These are phyloP conservation scores for Psophia crepitans DNA, from an alignment of 2,113 vertebrate genomes.

Conservation along the genomic window DNA sequence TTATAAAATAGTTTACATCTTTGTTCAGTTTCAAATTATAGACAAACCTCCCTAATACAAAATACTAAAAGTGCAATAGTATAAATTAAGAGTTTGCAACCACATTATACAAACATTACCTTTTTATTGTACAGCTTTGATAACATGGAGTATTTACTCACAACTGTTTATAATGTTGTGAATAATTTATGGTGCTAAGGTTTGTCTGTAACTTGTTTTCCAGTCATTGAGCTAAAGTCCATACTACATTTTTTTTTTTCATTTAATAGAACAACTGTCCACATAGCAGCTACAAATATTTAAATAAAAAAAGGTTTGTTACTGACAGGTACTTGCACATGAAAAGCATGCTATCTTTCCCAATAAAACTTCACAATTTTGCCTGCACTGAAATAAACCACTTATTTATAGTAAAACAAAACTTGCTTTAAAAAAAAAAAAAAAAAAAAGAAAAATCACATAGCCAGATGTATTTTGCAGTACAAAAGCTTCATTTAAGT, in stretches of 20 bases:
- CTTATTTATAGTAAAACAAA: slow-evolving; percentile 78
- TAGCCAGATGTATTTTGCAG: slow-evolving; percentile 84
- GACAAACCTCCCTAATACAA: slow-evolving; percentile 89
- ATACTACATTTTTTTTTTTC: slow-evolving; percentile 82
- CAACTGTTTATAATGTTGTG: slow-evolving; percentile 80
- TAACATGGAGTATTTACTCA: slow-evolving; percentile 85
- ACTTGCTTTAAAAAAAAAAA: slow-evolving; percentile 11
- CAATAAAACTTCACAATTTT: slow-evolving; percentile 82
- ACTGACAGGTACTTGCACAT: slow-evolving; percentile 82
- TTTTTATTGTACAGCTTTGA: slow-evolving; percentile 85
- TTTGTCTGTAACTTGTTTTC: slow-evolving; percentile 87
- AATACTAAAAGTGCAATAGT: slow-evolving; percentile 96
- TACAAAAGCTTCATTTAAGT: slow-evolving; percentile 89
- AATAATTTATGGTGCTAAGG: slow-evolving; percentile 75
- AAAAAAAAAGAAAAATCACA: slow-evolving; percentile 62
- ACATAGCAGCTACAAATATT: slow-evolving; percentile 96
- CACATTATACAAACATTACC: slow-evolving; percentile 90
- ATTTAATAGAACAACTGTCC: slow-evolving; percentile 90
- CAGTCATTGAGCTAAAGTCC: slow-evolving; percentile 81
- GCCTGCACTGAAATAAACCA: slow-evolving; percentile 87
- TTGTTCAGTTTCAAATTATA: slow-evolving; percentile 84
- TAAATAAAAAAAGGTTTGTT: slow-evolving; percentile 77
- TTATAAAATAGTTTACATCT: slow-evolving; percentile 81
- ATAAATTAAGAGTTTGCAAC: slow-evolving; percentile 96
- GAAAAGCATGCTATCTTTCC: slow-evolving; percentile 82